A percentile compares a stretch with the other conserved stretches of the same genome.
Evolutionary conservation across 2,113 vertebrate species (phyloP).

Genomic region (Nansenia antarctica): DNA sequence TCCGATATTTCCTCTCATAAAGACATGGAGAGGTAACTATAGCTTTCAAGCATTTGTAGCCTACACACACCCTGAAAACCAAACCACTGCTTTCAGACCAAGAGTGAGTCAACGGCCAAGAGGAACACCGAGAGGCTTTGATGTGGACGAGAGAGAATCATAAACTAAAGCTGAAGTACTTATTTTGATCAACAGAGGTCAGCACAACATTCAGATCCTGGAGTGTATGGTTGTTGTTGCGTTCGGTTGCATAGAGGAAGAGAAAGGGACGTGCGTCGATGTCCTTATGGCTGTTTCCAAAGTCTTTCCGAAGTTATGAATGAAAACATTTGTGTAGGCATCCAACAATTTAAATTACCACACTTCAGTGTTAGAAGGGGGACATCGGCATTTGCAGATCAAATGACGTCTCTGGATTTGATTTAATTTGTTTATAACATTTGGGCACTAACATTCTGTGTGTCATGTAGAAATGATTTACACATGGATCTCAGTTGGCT

Average conservation of each 20-base stretch:
- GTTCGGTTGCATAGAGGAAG: neutral
- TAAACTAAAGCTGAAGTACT: neutral
- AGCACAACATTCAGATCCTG: constrained; percentile 4
- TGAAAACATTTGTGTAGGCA: neutral
- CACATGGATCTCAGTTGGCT: no score
- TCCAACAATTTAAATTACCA: no score
- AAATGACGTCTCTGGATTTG: no score
- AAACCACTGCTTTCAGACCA: neutral
- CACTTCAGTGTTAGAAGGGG: no score
- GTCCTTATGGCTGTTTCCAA: no score
- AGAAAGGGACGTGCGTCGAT: neutral
- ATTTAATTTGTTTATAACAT: no score
- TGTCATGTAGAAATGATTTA: no score
- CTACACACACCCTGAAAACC: neutral
- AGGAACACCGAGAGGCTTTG: neutral
- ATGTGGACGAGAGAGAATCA: neutral
- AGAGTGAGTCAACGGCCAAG: constrained; percentile 9
- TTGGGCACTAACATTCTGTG: no score
- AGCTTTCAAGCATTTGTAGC: neutral
- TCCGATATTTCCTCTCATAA: no score
- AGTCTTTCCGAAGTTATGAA: neutral
- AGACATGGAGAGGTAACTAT: neutral
- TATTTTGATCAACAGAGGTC: constrained; percentile 29
- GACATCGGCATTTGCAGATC: no score
- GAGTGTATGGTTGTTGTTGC: neutral